Evolutionary conservation across 2,113 vertebrate genomes (phyloP), one percentile per base, ranked within the genome.

Genomic region (Chaetorhynchus papuensis): DNA sequence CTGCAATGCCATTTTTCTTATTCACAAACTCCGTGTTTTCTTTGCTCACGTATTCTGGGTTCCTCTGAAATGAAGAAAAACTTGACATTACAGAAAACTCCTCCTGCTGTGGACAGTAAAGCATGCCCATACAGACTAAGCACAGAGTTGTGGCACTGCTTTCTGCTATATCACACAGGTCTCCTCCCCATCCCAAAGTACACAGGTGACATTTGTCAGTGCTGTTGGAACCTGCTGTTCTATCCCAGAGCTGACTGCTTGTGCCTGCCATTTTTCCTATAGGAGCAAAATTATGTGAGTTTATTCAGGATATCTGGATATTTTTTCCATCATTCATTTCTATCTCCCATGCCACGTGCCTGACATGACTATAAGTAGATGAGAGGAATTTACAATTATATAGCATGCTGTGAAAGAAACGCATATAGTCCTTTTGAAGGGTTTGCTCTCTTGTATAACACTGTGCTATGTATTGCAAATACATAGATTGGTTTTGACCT

Each of bases 201-300:
- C 2, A 1, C 3, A 16, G 0, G 2, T 11, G 27, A 6, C 0
- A 0, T 66, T 91, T 64, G n/a, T 64, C n/a, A 33, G 20, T 27
- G 31, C 18, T 57, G 1, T 14, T 61, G 82, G 64, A 94, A 53
- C 23, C 61, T 76, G 8, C 47, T 52, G 0, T 53, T 56, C 37
- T 28, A 14, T 41, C 30, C 39, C 13, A n/a, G 10, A 44, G 5
- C 5, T 64, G 28, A n/a, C 52, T 74, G 42, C 44, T 31, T 31
- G 35, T 56, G 52, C 26, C 49, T 61, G 45, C 3, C 9, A 4
- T 82, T 61, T 68, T 56, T 28, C 23, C 31, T 41, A 28, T 16
- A 14, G 1, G 1, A 31, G 31, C 30, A 82, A 60, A 37, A 76
- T 50, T 33, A 35, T 28, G 4, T 41, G 39, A 49, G 5, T 14